Base-by-base conservation (phyloP, 2,113 vertebrate genomes). In the Psephotus haematonotus region DNA sequence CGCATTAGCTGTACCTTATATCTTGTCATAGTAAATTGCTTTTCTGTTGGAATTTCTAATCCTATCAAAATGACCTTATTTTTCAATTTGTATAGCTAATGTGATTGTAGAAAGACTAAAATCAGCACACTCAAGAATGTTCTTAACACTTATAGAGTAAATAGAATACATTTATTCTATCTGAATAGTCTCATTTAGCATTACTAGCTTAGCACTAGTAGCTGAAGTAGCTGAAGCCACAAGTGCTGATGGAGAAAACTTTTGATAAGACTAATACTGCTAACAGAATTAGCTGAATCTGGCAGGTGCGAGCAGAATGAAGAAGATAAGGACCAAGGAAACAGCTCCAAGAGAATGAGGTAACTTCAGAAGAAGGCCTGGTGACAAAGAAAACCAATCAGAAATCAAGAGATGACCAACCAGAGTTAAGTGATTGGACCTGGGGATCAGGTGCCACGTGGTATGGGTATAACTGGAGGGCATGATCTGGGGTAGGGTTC, bases 401-500 rank as follows among this genome's bases (percentile, higher is more conserved):
- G 57, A 71, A 86, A 64, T 60, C 28, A 77, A 72, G 63, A 83
- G 44, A 64, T 11, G 4, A 31, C 7, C 0, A 7, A 20, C 1
- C 20, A 72, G n/a, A 91, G 67, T 49, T 55, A 67, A 29, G 17
- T 10, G 46, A 44, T 9, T 24, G 53, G 59, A 62, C 4, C 19
- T 59, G 35, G 49, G 13, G 27, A 78, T 18, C 0, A 2, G 10
- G 9, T 82, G 31, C 19, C 43, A 52, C 6, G 8, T 75, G 46
- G 20, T 53, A 79, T 0, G 1, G 9, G 5, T 75, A 11, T 37
- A 41, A 72, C 0, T 50, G 50, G 16, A 33, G 13, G 27, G 31
- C 0, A 1, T 0, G 2, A 33, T 29, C 10, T 46, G 35, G 10
- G 53, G 10, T 35, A 60, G 15, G 3, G 7, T 23, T 60, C 11